Evolutionary conservation across 2,888 invertebrate genomes (phyloP).

Genomic region (Sycophila texana): DNA sequence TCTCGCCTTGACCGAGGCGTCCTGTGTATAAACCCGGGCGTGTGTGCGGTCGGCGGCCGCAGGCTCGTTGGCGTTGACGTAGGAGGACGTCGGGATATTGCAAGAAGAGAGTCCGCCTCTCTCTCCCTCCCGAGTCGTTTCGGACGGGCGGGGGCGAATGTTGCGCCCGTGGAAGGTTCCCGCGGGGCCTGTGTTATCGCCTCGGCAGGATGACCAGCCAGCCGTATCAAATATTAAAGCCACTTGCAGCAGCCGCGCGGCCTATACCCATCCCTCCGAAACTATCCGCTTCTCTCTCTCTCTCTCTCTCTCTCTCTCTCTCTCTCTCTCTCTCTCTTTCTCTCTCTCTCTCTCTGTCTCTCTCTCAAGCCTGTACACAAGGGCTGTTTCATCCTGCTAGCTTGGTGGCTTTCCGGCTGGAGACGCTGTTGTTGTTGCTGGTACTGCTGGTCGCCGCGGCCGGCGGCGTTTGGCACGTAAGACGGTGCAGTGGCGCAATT

Average conservation of each 20-base stretch:
- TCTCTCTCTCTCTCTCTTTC: too few relatives aligned
- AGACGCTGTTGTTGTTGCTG: conserved; percentile 31
- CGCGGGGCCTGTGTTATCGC: conserved; percentile 76
- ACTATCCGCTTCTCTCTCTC: conserved; percentile 57
- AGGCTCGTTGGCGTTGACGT: conserved; percentile 40
- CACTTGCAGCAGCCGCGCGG: conserved; percentile 72
- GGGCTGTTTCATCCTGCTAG: conserved; percentile 43
- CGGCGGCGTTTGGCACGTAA: conserved; percentile 22
- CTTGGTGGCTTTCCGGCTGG: conserved; percentile 24
- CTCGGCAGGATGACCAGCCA: conserved; percentile 75
- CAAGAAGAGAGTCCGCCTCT: conserved; percentile 23
- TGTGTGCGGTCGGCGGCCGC: conserved; percentile 32
- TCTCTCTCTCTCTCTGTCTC: conserved; percentile 54
- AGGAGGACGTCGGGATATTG: conserved; percentile 31
- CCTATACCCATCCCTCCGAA: conserved; percentile 61
- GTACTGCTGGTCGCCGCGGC: conserved; percentile 7
- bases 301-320: conserved; percentile 59
- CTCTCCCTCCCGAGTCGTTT: conserved; percentile 65
- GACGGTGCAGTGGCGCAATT: conserved; percentile 10
- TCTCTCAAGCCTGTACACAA: not conserved
- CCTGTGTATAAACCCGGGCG: conserved; percentile 5
- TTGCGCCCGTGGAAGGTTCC: conserved; percentile 72
- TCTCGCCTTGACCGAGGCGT: conserved; percentile 20
- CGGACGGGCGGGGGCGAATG: conserved; percentile 65
- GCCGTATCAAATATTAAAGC: conserved; percentile 75